Base-by-base conservation (phyloP, 2,888 invertebrate genomes). In the Hedychridium roseum region DNA sequence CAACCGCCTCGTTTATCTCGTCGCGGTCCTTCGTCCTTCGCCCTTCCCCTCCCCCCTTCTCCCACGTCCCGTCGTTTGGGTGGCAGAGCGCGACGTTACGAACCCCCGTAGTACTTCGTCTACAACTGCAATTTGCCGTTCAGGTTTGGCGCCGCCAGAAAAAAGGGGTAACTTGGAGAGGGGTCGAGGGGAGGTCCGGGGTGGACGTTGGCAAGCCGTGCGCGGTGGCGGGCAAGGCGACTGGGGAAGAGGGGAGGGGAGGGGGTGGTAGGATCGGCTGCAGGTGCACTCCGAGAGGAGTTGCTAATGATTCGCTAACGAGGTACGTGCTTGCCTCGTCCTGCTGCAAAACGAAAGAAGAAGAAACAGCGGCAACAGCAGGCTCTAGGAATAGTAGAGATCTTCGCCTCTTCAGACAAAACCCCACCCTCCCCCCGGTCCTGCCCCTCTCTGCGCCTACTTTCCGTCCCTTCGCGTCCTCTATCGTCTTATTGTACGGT, bases 251-350 rank as follows among this genome's bases (percentile, higher is more conserved):
- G 7, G 5, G n/a, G 11, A 23, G 12, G 18, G 3, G 21, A 16
- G 15, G 9, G 31, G 37, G 43, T 12, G 9, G 12, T n/a, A n/a
- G n/a, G n/a, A n/a, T n/a, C 31, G 58, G 45, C 46, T 39, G 43
- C 45, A 59, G 45, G 41, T 47, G 49, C 53, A 47, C 52, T 39
- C 57, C 30, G 46, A 60, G 53, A 62, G 68, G 66, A 60, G 61
- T 65, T 62, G 66, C 68, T 71, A 71, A 73, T 71, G 73, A 70
- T 70, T 71, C 66, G 62, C 66, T 73, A 73, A 73, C 73, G 71
- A 71, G 70, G 61, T 67, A 68, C 69, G 68, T 65, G 68, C 70
- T 62, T 61, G 60, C 57, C 60, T 48, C 57, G 57, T 59, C n/a
- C n/a, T n/a, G n/a, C n/a, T n/a, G n/a, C n/a, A n/a, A n/a, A n/a